phyloP scores from a whole-genome alignment of 2,888 invertebrate species.

The Glyphotaelius pellucidus region DNA sequence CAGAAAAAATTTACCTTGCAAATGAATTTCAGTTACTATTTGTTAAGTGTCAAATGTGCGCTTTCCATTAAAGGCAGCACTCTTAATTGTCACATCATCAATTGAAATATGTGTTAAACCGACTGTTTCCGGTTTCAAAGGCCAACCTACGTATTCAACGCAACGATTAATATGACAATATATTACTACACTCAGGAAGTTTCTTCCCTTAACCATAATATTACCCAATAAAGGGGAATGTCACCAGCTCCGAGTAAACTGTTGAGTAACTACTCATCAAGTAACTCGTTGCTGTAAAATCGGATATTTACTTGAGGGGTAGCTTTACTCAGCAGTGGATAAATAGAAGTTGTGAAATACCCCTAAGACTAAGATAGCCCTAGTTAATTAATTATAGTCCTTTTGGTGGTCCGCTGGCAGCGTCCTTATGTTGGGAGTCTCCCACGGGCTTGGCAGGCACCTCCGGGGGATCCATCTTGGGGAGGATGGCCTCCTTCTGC shows the following conservation, averaged over 20 bases:
- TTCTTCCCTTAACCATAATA: conserved; percentile 3
- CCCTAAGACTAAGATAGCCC: neutral
- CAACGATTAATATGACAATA: neutral
- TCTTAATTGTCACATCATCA: too few relatives aligned
- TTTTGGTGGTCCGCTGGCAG: conserved; percentile 48
- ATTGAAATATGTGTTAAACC: neutral
- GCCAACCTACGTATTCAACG: neutral
- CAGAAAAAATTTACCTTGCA: neutral
- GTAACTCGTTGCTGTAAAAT: too few relatives aligned
- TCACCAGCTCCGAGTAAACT: too few relatives aligned
- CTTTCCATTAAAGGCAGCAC: too few relatives aligned
- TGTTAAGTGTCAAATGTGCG: too few relatives aligned
- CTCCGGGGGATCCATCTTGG: conserved; percentile 59
- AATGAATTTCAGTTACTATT: neutral
- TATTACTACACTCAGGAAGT: conserved; percentile 21
- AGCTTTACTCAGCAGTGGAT: too few relatives aligned
- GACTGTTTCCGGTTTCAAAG: neutral
- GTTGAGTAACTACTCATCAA: too few relatives aligned
- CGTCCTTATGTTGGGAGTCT: conserved; percentile 50
- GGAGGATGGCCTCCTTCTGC: conserved; percentile 63
- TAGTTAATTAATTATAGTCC: conserved; percentile 45
- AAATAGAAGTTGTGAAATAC: too few relatives aligned
- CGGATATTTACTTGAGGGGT: too few relatives aligned
- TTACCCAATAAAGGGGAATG: neutral
- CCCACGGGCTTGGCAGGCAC: conserved; percentile 52